Conservation (phyloP, 2,113 vertebrate species). For the Myrmecophaga tridactyla region DNA sequence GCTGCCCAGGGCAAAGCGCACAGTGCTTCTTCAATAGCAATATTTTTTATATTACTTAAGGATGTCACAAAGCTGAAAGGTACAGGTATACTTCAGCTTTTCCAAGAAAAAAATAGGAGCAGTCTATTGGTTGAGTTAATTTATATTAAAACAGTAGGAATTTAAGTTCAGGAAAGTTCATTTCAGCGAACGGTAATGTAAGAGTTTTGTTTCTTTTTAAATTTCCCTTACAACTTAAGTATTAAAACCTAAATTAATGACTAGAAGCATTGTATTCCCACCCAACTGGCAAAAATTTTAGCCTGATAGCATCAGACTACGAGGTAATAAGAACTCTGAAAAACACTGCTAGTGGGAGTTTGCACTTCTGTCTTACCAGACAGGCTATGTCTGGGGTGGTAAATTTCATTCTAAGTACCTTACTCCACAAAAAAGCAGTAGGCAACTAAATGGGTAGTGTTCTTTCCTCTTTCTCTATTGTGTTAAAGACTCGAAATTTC, state of each 20-base stretch:
- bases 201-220: background rate
- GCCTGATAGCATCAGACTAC: background rate
- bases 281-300: background rate
- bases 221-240: background rate
- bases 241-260: background rate
- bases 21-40: background rate
- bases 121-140: background rate
- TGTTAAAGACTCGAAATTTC: background rate
- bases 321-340: background rate
- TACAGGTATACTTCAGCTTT: background rate
- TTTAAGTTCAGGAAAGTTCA: background rate
- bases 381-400: background rate
- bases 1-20: background rate
- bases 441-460: background rate
- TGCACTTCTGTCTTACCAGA: rapidly evolving
- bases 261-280: background rate
- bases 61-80: background rate
- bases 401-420: background rate
- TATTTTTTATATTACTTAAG: background rate
- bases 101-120: background rate
- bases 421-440: background rate
- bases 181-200: background rate
- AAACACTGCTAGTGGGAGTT: background rate
- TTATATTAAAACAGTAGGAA: background rate
- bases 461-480: background rate